These are phyloP conservation scores for Crotalus viridis DNA, from an alignment of 2,113 vertebrate genomes.

Conservation along the genomic window DNA sequence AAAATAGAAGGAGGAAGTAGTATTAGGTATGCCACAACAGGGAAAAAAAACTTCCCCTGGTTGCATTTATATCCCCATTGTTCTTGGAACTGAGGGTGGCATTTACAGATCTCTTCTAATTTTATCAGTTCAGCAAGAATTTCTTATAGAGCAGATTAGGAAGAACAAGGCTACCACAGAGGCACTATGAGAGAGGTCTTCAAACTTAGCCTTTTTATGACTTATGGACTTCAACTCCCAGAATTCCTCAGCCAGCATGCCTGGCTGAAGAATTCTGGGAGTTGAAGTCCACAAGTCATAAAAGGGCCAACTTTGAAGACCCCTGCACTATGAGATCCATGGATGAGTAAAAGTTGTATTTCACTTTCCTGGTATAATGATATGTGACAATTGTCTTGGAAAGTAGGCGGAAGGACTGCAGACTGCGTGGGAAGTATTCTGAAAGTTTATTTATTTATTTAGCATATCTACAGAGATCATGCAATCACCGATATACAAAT, in stretches of 20 bases:
- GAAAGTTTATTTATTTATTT: background rate
- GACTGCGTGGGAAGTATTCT: background rate
- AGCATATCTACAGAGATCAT: too few species aligned
- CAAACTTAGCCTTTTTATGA: too few species aligned
- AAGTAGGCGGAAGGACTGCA: background rate
- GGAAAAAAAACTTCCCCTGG: background rate
- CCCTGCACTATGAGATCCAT: background rate
- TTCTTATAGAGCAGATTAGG: background rate
- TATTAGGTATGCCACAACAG: background rate
- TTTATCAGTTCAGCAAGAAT: background rate
- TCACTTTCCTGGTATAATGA: background rate
- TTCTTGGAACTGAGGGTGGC: background rate
- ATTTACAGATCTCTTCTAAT: background rate
- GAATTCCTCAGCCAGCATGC: too few species aligned
- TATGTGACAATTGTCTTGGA: background rate
- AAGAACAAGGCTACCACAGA: background rate
- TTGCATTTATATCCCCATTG: background rate
- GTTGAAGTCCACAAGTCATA: too few species aligned
- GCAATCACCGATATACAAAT: too few species aligned
- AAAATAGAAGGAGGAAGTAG: too few species aligned
- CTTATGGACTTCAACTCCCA: too few species aligned
- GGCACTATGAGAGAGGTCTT: too few species aligned
- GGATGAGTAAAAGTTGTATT: background rate
- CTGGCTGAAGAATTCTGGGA: too few species aligned
- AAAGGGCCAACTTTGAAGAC: too few species aligned